Conservation (phyloP, 1,140 invertebrate species). For the Caerostris extrusa region DNA sequence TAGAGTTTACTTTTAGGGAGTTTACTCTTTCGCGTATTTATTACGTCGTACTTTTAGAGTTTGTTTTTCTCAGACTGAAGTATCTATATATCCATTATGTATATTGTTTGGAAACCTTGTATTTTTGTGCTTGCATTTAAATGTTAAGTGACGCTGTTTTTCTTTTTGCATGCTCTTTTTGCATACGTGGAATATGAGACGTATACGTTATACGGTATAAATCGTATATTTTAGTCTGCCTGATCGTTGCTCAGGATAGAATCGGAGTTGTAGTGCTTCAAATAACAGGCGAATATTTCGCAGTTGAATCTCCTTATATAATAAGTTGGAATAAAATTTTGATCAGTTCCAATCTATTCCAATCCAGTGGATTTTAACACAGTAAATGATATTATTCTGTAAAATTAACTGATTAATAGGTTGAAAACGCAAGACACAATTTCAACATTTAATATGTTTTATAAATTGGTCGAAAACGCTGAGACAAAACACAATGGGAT, state of each 20-base stretch:
- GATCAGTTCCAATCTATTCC: too few relatives aligned
- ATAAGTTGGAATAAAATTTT: neutral
- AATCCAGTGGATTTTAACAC: too few relatives aligned
- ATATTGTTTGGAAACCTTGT: slow-evolving; percentile 36
- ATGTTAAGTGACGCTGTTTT: neutral
- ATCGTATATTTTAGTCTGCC: too few relatives aligned
- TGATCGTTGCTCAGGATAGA: neutral
- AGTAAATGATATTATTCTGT: too few relatives aligned
- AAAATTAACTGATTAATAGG: too few relatives aligned
- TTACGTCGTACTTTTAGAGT: slow-evolving; percentile 19
- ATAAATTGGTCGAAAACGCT: too few relatives aligned
- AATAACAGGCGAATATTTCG: neutral
- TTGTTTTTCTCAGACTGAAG: slow-evolving; percentile 28
- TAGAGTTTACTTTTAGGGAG: neutral
- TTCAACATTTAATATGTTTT: too few relatives aligned
- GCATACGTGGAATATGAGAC: neutral
- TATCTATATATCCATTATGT: slow-evolving; percentile 23
- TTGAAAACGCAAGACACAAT: too few relatives aligned
- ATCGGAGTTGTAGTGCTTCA: neutral
- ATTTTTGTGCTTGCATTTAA: slow-evolving; percentile 6
- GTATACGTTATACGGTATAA: neutral
- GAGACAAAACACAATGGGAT: too few relatives aligned
- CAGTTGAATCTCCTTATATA: neutral
- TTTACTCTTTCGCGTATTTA: slow-evolving; percentile 38
- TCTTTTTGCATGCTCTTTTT: neutral